Evolutionary conservation across 2,797 vertebrate species (phyloP), one percentile per base, ranked within the genome.

Genomic region (Sternarchorhynchus goeldii): DNA sequence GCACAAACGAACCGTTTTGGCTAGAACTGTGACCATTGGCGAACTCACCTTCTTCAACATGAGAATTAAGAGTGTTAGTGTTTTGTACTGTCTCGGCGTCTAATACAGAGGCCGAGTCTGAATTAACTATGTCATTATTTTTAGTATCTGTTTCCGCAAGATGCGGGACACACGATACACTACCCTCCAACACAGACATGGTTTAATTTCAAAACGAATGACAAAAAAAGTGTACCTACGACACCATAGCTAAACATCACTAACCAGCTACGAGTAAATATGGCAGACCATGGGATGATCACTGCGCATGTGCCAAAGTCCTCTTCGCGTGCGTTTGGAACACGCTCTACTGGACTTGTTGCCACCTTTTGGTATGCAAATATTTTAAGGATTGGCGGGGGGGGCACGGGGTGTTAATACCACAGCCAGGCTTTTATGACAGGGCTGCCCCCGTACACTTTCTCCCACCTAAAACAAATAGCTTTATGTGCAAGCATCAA

Each of bases 21-120:
- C 84, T 76, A 87, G 83, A 83, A 85, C 84, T 82, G 88, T 87
- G 82, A 80, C 73, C 60, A 60, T 55, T 74, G 57, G 71, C 88
- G 89, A 88, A 95, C 94, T 94, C 94, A 94, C 93, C 94, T 95
- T 92, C 83, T 94, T 92, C 85, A 84, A 87, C 87, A 88, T 89
- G 91, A 91, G 88, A 79, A 91, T 86, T 91, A 92, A 87, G 90
- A 91, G 85, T 89, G 90, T 92, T 73, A 92, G 86, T 93, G 91
- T 93, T 94, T 93, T 92, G 93, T 90, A 93, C 90, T 91, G 87
- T 93, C 84, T 92, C 92, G 88, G 89, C 86, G 86, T 89, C 89
- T 91, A 87, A 85, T 75, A 89, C 80, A 87, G 87, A 91, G 80
- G 86, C 88, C 88, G 86, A 86, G 82, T 90, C 86, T 88, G 84